Base-by-base conservation (phyloP, 1,140 invertebrate genomes). In the Heterodera carotae region DNA sequence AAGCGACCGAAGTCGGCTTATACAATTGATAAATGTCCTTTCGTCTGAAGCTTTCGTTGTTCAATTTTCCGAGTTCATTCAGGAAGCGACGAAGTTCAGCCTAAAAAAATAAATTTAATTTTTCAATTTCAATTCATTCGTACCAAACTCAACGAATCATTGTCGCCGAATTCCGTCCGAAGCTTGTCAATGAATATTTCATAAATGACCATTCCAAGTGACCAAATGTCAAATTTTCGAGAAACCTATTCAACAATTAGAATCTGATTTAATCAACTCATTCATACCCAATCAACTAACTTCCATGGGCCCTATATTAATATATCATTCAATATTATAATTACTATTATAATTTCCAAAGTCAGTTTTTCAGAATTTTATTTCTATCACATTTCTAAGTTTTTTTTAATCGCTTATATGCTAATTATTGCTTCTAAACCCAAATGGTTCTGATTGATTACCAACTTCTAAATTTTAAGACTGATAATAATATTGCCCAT, bases 151-250 rank as follows among this genome's bases (percentile, higher is more conserved):
- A 56, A 56, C 12, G 48, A 22, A 5, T 56, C 48, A 2, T 0
- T 56, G n/a, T n/a, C n/a, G 12, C 48, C 48, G 18, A 18, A 5
- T 56, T 56, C 22, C 22, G 15, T 12, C 5, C 48, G 12, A 22
- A 56, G 48, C 18, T 56, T 56, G 18, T 56, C 48, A 22, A 56
- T 18, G 22, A 56, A 56, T 22, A 22, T 3, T 56, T 56, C 48
- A 56, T 22, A 22, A 22, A 56, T 56, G 12, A 56, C 22, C 48
- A 56, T 56, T 22, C 48, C 48, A 22, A 56, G 48, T 4, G 48
- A 56, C 48, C 48, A 56, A 56, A 56, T 56, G 18, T 56, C 48
- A 56, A 56, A 56, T 56, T 56, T 56, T 56, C 48, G 12, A 56
- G 48, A 56, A 56, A 56, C 22, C 48, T 56, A 56, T 53, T 5